Base-by-base conservation (phyloP, 2,113 vertebrate species). In the Sisor rabdophorus region DNA sequence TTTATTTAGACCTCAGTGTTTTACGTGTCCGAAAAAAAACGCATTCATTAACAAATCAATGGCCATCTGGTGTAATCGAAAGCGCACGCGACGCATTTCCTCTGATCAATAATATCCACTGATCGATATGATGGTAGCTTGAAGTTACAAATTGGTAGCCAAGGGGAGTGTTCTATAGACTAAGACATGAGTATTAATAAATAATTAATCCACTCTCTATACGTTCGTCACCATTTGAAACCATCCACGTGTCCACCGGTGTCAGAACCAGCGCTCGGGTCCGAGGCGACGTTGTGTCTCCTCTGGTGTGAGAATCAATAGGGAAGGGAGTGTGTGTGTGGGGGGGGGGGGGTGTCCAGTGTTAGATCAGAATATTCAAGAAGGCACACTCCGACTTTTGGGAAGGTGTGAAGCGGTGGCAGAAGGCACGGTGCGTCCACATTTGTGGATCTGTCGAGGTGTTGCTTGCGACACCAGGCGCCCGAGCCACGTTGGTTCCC, bases 331-430 rank as follows among this genome's bases (percentile, higher is more conserved):
- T 52, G 17, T 2, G 16, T 11, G 4, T 11, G 50, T 24, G 30
- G 65, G 19, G 12, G 19, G 20, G 8, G 24, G 20, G 12, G 3
- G 65, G 32, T n/a, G n/a, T n/a, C n/a, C n/a, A n/a, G n/a, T n/a
- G n/a, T n/a, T n/a, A 40, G 67, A 61, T 55, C 65, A 61, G 58
- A 60, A 61, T 40, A 65, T 16, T 63, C 28, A 73, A 64, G 74
- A 76, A 65, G 72, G 70, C 55, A 73, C 80, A 61, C 58, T 75
- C 86, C 80, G 85, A 87, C 87, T 83, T 86, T 78, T 85, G 80
- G 73, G n/a, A 71, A 88, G 87, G 89, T 87, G 91, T 82, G 81
- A 87, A 47, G 71, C 61, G 11, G 71, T 74, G 81, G 77, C 85
- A 83, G 79, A 84, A 84, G 84, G 84, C 83, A 70, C 68, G 72